Base-by-base conservation (phyloP, 2,888 invertebrate species). In the Monopis laevigella region DNA sequence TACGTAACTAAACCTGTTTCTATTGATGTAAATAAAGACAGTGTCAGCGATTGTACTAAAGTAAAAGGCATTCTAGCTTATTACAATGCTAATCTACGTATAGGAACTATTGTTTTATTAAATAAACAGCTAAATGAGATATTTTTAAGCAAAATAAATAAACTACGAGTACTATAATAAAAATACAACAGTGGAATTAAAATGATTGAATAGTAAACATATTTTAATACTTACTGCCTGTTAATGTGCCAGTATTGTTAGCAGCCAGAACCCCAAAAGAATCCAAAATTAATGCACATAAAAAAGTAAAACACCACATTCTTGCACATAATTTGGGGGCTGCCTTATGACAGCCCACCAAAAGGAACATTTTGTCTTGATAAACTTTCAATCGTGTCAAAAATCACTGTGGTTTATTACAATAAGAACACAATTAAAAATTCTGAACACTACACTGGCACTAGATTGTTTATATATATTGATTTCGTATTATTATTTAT, bases 261-360 rank as follows among this genome's bases (percentile, higher is more conserved):
- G 65, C 59, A 48, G 74, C 72, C 41, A 64, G 53, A 44, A 69
- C 74, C 62, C 63, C 71, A 54, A 70, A 65, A 51, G 69, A 64
- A 59, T 73, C 67, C 51, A 65, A 54, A 55, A 67, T 73, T 47
- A 75, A 51, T 55, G 71, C 73, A 78, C 78, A 75, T 50, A 81
- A 56, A 58, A 78, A 62, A 59, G 77, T 55, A 63, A 73, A 75
- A 73, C 73, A 80, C 80, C 78, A 82, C 81, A 82, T 82, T 59
- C 59, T 78, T 67, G 62, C 68, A 75, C 73, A 61, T 57, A 62
- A 71, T 71, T 75, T 72, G 66, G 71, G 77, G 80, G 78, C 78
- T 78, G 80, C 68, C 78, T 63, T 58, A 56, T 60, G 77, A 80
- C 80, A 80, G 78, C 80, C 80, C 80, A 68, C 74, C 70, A 70